Evolutionary conservation across 1,140 invertebrate genomes (phyloP).

Genomic region (Macrotrachela quadricornifera): DNA sequence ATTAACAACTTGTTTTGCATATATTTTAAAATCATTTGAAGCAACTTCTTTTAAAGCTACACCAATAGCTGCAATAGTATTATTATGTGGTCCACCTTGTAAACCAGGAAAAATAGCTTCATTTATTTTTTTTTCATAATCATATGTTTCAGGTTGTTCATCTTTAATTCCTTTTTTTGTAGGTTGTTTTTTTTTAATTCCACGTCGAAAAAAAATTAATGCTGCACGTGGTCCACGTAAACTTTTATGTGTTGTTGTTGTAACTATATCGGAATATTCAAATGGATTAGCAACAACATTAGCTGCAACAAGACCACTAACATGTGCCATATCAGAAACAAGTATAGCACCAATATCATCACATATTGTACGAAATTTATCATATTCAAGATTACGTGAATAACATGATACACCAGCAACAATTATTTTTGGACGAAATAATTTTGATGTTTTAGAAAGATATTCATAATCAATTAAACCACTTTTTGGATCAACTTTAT

Average conservation of each 20-base stretch:
- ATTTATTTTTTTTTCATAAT: constrained; percentile 33
- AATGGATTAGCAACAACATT: constrained; percentile 68
- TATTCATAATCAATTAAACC: constrained; percentile 84
- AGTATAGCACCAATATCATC: constrained; percentile 61
- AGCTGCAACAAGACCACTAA: constrained; percentile 71
- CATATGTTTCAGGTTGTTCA: not conserved
- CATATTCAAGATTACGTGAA: constrained; percentile 51
- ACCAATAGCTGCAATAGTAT: constrained; percentile 44
- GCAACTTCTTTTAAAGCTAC: constrained; percentile 66
- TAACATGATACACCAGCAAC: constrained; percentile 45
- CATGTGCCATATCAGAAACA: constrained; percentile 82
- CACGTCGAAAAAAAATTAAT: constrained; percentile 17
- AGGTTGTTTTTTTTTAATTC: too few relatives aligned
- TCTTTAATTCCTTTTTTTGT: too few relatives aligned
- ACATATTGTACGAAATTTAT: constrained; percentile 63
- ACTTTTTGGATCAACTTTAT: constrained; percentile 63
- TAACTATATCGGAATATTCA: constrained; percentile 73
- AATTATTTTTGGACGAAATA: constrained; percentile 77
- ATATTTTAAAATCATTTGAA: constrained; percentile 54
- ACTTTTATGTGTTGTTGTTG: constrained; percentile 86
- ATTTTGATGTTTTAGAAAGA: constrained; percentile 50
- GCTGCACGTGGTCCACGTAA: constrained; percentile 52
- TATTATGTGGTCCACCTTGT: not conserved
- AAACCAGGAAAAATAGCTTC: constrained; percentile 76
- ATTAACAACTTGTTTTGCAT: constrained; percentile 55